Evolutionary conservation across 2,113 vertebrate genomes (phyloP).

Genomic region (Gila orcuttii): DNA sequence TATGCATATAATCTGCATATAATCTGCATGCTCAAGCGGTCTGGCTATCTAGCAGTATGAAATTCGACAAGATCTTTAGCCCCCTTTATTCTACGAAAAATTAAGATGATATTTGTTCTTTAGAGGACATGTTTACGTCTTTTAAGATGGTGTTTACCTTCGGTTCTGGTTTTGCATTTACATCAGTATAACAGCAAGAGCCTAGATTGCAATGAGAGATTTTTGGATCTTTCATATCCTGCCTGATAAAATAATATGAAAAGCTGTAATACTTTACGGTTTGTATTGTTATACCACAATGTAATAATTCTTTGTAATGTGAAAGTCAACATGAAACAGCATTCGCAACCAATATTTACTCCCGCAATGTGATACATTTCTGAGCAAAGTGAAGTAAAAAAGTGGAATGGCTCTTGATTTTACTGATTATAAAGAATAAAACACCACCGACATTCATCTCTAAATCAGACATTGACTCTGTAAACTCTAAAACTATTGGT

Average conservation of each 20-base stretch:
- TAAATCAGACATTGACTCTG: not conserved
- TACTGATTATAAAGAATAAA: not conserved
- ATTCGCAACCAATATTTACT: not conserved
- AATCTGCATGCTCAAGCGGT: not conserved
- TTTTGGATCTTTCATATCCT: constrained; percentile 11
- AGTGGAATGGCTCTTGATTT: not conserved
- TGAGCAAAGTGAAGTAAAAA: not conserved
- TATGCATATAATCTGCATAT: constrained; percentile 21
- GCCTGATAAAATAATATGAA: constrained; percentile 2
- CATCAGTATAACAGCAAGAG: constrained; percentile 8
- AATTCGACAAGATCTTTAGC: constrained; percentile 10
- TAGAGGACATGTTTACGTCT: constrained; percentile 6
- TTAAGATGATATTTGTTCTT: not conserved
- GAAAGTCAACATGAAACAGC: not conserved
- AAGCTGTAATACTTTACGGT: not conserved
- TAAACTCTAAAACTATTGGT: not conserved
- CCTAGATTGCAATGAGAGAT: not conserved
- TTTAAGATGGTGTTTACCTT: constrained; percentile 6
- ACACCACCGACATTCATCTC: not conserved
- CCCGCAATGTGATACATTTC: not conserved
- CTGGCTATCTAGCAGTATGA: constrained; percentile 1
- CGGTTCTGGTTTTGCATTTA: constrained; percentile 17
- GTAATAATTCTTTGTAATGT: not conserved
- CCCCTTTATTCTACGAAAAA: not conserved
- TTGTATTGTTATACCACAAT: not conserved